These are phyloP conservation scores for Hoplostethus atlanticus DNA, from an alignment of 2,797 vertebrate genomes.

Conservation along the genomic window DNA sequence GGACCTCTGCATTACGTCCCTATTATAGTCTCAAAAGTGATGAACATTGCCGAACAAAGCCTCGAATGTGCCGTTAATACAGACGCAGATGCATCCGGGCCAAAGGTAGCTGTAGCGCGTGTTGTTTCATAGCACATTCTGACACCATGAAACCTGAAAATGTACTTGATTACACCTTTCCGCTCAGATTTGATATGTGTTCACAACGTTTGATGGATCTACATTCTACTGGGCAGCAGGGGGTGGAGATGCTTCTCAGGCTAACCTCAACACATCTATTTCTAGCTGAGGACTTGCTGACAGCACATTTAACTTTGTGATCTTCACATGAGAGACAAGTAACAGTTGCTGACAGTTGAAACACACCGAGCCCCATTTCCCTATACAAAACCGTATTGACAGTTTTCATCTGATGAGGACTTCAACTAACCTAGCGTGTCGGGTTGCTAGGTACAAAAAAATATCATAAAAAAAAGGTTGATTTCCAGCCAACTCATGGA, in stretches of 20 bases:
- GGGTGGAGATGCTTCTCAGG: constrained; percentile 65
- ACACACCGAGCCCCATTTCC: constrained; percentile 58
- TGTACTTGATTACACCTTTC: constrained; percentile 67
- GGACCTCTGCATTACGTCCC: constrained; percentile 16
- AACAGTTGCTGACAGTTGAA: constrained; percentile 75
- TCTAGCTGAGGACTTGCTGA: constrained; percentile 78
- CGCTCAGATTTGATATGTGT: constrained; percentile 56
- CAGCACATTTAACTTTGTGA: constrained; percentile 83
- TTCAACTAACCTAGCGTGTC: constrained; percentile 35
- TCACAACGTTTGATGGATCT: constrained; percentile 71
- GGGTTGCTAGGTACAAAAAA: constrained; percentile 40
- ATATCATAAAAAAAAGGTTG: constrained; percentile 53
- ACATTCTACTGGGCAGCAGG: constrained; percentile 69
- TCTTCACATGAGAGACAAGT: constrained; percentile 77
- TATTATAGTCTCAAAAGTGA: not conserved
- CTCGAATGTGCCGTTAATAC: constrained; percentile 34
- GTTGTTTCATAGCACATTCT: constrained; percentile 47
- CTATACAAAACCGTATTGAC: constrained; percentile 69
- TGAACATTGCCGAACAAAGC: constrained; percentile 15
- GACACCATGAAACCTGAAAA: constrained; percentile 69
- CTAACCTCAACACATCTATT: constrained; percentile 81
- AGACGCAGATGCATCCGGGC: constrained; percentile 11
- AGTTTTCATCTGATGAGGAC: constrained; percentile 63
- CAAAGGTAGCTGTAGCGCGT: constrained; percentile 17
- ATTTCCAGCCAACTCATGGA: constrained; percentile 65